Conservation (phyloP, 2,113 vertebrate species). For the Guaruba guarouba region DNA sequence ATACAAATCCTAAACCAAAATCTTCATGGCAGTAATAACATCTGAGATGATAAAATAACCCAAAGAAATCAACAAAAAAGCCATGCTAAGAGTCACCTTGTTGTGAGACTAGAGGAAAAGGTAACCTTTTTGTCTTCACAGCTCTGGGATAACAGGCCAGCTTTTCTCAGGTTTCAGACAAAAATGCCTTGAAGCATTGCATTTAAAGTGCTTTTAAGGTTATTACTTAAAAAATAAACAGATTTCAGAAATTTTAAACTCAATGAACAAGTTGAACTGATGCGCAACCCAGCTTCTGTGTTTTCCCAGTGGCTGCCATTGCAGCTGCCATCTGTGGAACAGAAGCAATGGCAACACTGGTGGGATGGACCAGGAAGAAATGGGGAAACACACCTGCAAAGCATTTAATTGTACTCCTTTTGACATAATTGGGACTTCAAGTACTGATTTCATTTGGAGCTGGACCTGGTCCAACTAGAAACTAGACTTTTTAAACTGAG, state of each 20-base stretch:
- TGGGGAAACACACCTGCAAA: not conserved
- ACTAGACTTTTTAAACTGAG: not conserved
- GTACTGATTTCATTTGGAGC: not conserved
- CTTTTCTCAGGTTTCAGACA: not conserved
- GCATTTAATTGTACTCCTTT: not conserved
- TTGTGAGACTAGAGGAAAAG: not conserved
- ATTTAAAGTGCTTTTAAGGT: not conserved
- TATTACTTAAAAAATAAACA: not conserved
- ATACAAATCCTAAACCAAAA: not conserved
- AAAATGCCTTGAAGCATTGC: not conserved
- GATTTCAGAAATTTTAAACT: not conserved
- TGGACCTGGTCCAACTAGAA: not conserved
- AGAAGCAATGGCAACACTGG: not conserved
- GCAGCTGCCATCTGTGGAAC: not conserved
- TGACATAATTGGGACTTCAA: not conserved
- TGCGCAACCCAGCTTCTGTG: not conserved
- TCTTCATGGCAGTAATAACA: not conserved
- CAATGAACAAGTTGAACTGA: not conserved
- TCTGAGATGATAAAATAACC: not conserved
- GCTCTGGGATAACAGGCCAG: not conserved
- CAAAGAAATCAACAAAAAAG: not conserved
- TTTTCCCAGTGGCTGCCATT: not conserved
- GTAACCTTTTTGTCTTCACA: not conserved
- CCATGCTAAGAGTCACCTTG: not conserved
- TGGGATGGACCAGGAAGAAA: not conserved